A percentile compares a stretch with the other conserved stretches of the same genome.
phyloP scores from a whole-genome alignment of 2,888 invertebrate species.

The Ectemnius cavifrons region DNA sequence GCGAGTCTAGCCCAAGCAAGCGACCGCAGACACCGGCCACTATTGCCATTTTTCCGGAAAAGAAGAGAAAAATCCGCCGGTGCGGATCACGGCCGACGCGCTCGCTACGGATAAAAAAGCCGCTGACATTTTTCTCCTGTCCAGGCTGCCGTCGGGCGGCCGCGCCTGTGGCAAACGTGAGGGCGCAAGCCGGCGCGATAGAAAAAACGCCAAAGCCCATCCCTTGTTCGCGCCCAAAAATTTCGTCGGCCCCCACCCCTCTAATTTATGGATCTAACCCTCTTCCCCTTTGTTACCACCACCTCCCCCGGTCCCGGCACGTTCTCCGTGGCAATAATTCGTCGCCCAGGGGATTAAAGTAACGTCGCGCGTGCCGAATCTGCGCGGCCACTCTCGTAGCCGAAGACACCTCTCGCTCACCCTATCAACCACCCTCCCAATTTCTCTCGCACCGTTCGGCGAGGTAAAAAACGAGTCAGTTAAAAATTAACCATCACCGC shows the following conservation, averaged over 20 bases:
- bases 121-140: slow-evolving; percentile 36
- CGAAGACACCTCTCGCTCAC: no score
- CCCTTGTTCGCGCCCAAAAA: no score
- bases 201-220: not conserved
- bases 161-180: slow-evolving; percentile 12
- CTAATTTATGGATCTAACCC: slow-evolving; percentile 57
- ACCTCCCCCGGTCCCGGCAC: slow-evolving; percentile 19
- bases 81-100: slow-evolving; percentile 12
- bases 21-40: slow-evolving; percentile 18
- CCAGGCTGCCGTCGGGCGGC: slow-evolving; percentile 12
- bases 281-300: slow-evolving; percentile 41
- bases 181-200: slow-evolving; percentile 15
- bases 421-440: not conserved
- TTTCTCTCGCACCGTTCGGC: not conserved
- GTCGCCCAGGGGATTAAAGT: slow-evolving; percentile 49
- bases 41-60: slow-evolving; percentile 19
- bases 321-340: slow-evolving; percentile 42
- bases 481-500: slow-evolving; percentile 59
- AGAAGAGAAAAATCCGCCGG: not conserved
- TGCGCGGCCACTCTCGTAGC: slow-evolving; percentile 19
- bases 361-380: slow-evolving; percentile 60
- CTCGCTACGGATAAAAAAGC: slow-evolving; percentile 14
- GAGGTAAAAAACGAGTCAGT: slow-evolving; percentile 44
- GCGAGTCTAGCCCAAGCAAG: no score
- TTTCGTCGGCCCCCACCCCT: slow-evolving; percentile 38